Evolutionary conservation across 2,113 vertebrate species (phyloP).

Genomic region (Melanerpes aurifrons): DNA sequence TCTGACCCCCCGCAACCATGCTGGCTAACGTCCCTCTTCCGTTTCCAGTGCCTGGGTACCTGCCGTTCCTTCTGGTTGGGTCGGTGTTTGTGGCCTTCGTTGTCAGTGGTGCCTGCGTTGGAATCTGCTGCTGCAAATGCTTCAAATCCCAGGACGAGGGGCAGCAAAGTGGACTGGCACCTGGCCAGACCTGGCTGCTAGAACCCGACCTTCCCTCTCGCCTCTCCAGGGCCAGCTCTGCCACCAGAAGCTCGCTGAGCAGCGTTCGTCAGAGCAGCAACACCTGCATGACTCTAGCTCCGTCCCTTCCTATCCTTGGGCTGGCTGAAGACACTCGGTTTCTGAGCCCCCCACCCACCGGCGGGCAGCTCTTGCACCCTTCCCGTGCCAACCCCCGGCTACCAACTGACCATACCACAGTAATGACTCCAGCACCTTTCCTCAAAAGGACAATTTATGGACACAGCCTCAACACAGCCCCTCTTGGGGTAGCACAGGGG

Average conservation of each 20-base stretch:
- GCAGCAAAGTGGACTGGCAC: slow-evolving; percentile 19
- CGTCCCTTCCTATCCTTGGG: not conserved
- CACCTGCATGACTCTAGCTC: slow-evolving; percentile 42
- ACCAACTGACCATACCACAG: not conserved
- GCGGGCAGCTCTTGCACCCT: slow-evolving; percentile 30
- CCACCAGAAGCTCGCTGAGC: not conserved
- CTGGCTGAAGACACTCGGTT: slow-evolving; percentile 12
- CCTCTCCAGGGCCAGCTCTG: slow-evolving; percentile 55
- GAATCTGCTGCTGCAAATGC: slow-evolving; percentile 73
- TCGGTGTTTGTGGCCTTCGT: slow-evolving; percentile 66
- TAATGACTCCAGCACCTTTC: slow-evolving; percentile 41
- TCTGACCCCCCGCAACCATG: no score
- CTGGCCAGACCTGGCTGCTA: slow-evolving; percentile 63
- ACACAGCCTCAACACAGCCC: not conserved
- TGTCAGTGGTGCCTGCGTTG: slow-evolving; percentile 54
- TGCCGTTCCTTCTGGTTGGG: slow-evolving; percentile 74
- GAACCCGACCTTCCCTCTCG: slow-evolving; percentile 54
- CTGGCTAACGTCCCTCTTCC: not conserved
- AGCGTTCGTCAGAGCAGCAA: not conserved
- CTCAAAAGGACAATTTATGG: slow-evolving; percentile 31
- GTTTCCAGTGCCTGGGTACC: slow-evolving; percentile 68
- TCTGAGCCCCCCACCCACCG: not conserved
- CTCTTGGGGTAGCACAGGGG: not conserved
- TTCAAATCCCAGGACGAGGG: slow-evolving; percentile 45
- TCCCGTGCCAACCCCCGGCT: slow-evolving; percentile 20